Evolutionary conservation across 2,797 vertebrate genomes (phyloP), one percentile per base, ranked within the genome.

Genomic region (Podargus strigoides): DNA sequence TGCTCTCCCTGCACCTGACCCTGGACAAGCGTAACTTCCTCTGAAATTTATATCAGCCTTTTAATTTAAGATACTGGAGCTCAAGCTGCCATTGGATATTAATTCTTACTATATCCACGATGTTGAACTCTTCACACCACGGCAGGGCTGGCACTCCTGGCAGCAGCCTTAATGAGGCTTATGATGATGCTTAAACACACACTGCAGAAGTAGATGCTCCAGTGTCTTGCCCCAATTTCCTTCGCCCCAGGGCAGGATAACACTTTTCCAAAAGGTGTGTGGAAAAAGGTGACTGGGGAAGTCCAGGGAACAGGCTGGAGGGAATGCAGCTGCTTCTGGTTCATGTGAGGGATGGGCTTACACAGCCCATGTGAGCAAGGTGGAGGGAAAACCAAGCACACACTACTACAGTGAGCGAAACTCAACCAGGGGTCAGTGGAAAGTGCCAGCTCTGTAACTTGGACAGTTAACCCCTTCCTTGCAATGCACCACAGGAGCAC

Each of bases 1-100:
- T 72, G 85, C 85, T 83, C 85, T 69, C 77, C 80, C 49, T 30
- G 49, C 58, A 82, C 84, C 87, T 85, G 80, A 90, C 81, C 84
- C 92, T 32, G 73, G 73, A 41, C 81, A 55, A 86, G 90, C 50
- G 24, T 5, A 83, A 73, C 85, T 82, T 83, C 77, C 87, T 72
- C 87, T 76, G 81, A 79, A 93, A 94, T 93, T 83, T 53, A 37
- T 39, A 90, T 76, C 73, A 94, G 59, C 59, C 80, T 28, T 85
- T 75, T 85, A 49, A 79, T 62, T 55, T 46, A 41, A 86, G 85
- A 64, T 19, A 41, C 41, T 30, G 55, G 36, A 79, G 76, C 84
- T 70, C 42, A 36, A 62, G 58, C 39, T 78, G 87, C 79, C 76
- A 50, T 49, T 79, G 58, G 76, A 63, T 79, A 55, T 79, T 83